These are phyloP conservation scores for Calosoma granatense DNA, from an alignment of 1,140 invertebrate genomes.

Conservation along the genomic window DNA sequence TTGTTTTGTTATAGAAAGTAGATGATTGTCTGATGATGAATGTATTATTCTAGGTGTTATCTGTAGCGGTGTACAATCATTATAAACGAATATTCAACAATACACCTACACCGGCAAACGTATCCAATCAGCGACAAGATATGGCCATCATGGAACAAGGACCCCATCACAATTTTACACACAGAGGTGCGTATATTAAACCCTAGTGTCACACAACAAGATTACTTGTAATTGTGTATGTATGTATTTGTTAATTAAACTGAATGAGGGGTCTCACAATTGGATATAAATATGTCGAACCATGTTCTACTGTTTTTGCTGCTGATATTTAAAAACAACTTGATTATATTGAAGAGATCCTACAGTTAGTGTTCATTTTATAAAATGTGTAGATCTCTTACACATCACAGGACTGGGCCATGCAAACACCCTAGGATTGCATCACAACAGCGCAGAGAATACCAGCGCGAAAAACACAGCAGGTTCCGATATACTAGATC, in stretches of 20 bases:
- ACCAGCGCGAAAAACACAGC: constrained; percentile 19
- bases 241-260: constrained; percentile 7
- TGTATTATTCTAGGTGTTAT: constrained; percentile 60
- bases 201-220: no score
- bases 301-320: no score
- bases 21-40: neutral
- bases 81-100: constrained; percentile 97
- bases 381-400: constrained; percentile 59
- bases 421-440: constrained; percentile 30
- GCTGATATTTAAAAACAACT: no score
- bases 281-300: no score
- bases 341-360: no score
- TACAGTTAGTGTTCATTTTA: no score
- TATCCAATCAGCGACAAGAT: constrained; percentile 32
- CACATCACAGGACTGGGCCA: constrained; percentile 75
- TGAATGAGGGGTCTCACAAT: no score
- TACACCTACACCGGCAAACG: constrained; percentile 46
- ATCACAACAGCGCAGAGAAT: constrained; percentile 15
- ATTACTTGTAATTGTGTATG: neutral
- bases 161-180: constrained; percentile 57
- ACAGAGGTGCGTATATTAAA: constrained; percentile 50
- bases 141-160: constrained; percentile 49
- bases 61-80: constrained; percentile 98
- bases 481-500: constrained; percentile 78
- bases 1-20: neutral